Evolutionary conservation across 2,113 vertebrate species (phyloP).

Genomic region (Petrocephalus zakoni): DNA sequence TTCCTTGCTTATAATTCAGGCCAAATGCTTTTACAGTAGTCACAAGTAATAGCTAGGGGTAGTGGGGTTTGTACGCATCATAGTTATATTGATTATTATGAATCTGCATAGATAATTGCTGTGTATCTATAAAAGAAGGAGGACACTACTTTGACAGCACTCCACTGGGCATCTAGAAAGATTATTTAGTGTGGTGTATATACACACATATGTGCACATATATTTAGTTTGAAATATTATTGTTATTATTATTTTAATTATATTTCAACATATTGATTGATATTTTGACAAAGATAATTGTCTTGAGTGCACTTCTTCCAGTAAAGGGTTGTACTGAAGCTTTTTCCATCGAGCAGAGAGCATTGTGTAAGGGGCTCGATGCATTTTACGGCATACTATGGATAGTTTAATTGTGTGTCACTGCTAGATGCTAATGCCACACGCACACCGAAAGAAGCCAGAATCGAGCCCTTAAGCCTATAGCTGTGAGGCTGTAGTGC

Average conservation of each 20-base stretch:
- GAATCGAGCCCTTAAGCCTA: background rate
- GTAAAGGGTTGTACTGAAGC: background rate
- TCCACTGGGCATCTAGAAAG: background rate
- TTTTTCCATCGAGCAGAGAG: background rate
- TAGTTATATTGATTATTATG: background rate
- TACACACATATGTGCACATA: background rate
- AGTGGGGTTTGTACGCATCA: background rate
- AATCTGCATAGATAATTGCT: background rate
- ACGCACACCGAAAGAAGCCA: background rate
- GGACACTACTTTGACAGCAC: background rate
- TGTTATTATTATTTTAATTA: background rate
- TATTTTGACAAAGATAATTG: background rate
- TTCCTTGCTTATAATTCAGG: background rate
- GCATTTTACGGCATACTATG: background rate
- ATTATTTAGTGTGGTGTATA: background rate
- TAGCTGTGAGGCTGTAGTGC: background rate
- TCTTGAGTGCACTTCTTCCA: background rate
- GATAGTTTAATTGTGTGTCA: background rate
- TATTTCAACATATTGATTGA: background rate
- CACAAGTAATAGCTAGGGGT: background rate
- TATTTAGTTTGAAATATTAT: background rate
- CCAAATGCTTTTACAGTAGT: background rate
- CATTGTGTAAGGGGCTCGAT: background rate
- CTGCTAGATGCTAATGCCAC: background rate
- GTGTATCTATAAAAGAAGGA: background rate